Conservation (phyloP, 2,113 vertebrate genomes). For the Hippocampus abdominalis region DNA sequence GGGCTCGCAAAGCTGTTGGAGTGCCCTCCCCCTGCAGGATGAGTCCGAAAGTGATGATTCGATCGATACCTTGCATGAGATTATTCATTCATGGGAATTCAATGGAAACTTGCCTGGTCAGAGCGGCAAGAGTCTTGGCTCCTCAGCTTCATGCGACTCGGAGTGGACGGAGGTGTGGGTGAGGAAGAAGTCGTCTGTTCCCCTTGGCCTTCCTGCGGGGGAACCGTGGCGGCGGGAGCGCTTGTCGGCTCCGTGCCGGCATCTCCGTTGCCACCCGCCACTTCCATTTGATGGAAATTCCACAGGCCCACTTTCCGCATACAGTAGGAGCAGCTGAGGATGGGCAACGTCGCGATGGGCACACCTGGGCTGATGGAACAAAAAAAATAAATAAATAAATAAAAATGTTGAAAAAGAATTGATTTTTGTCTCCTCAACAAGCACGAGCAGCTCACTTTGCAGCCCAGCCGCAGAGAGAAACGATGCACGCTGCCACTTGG, state of each 20-base stretch:
- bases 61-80: background rate
- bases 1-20: slow-evolving; percentile 56
- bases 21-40: slow-evolving; percentile 70
- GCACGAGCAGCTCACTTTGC: slow-evolving; percentile 72
- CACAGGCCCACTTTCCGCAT: slow-evolving; percentile 90
- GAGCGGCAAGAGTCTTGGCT: slow-evolving; percentile 78
- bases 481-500: slow-evolving; percentile 83
- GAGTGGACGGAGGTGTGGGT: slow-evolving; percentile 73
- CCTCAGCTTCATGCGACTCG: slow-evolving; percentile 84
- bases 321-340: slow-evolving; percentile 85
- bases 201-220: slow-evolving; percentile 49
- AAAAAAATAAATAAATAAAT: background rate
- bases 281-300: slow-evolving; percentile 88
- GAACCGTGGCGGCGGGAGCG: background rate
- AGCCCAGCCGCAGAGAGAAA: slow-evolving; percentile 90
- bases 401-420: background rate
- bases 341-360: slow-evolving; percentile 72
- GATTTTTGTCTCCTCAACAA: too few relatives aligned
- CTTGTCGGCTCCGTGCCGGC: background rate
- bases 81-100: background rate
- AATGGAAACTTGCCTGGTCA: slow-evolving; percentile 75
- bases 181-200: slow-evolving; percentile 63
- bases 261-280: slow-evolving; percentile 40
- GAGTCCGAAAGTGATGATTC: background rate
- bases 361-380: slow-evolving; percentile 60